Evolutionary conservation across 2,888 invertebrate genomes (phyloP).

Genomic region (Petrolisthes manimaculis): DNA sequence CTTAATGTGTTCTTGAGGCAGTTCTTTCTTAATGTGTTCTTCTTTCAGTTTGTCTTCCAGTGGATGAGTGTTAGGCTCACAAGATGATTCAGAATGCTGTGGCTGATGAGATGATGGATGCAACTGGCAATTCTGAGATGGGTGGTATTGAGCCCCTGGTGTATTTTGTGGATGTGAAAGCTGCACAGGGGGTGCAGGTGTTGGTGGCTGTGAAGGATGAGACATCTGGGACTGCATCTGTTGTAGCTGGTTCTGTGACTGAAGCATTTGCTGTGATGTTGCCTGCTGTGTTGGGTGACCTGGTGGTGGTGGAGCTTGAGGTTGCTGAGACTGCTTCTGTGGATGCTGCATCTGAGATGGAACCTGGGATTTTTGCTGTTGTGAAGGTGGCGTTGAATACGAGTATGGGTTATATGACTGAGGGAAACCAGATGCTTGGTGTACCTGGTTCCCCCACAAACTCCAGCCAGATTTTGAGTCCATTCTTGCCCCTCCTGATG

Average conservation of each 20-base stretch:
- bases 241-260: conserved; percentile 29
- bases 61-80: not conserved
- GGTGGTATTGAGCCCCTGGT: conserved; percentile 11
- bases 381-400: conserved; percentile 37
- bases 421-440: conserved; percentile 47
- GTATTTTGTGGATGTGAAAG: not conserved
- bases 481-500: conserved; percentile 44
- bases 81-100: not conserved
- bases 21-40: not conserved
- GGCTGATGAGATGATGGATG: not conserved
- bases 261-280: conserved; percentile 22
- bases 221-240: conserved; percentile 35
- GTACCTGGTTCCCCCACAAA: conserved; percentile 49
- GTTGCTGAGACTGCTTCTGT: conserved; percentile 33
- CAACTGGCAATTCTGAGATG: not conserved
- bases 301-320: conserved; percentile 35
- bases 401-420: conserved; percentile 50
- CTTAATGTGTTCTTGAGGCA: not conserved
- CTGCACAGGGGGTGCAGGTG: conserved; percentile 11
- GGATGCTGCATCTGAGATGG: conserved; percentile 32
- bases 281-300: conserved; percentile 34
- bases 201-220: conserved; percentile 39
- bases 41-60: not conserved
- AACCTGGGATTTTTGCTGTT: conserved; percentile 47
- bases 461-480: conserved; percentile 59